Evolutionary conservation across 1,140 invertebrate genomes (phyloP), one percentile per base, ranked within the genome.

Genomic region (Scaptomyza graminum): DNA sequence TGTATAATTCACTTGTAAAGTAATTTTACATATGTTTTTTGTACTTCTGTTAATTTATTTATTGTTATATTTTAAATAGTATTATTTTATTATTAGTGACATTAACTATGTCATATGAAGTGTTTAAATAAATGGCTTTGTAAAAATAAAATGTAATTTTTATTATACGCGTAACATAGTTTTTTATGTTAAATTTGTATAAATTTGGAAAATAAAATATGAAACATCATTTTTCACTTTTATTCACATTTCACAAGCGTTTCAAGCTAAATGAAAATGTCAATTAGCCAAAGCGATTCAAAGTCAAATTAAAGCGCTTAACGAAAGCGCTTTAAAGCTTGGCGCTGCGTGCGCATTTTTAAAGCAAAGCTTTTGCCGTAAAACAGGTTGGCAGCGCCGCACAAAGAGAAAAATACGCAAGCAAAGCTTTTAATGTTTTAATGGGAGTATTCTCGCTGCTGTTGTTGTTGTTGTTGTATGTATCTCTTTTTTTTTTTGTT

Each of bases 391-490:
- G 69, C 69, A 73, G 69, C 69, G 8, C 69, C 15, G 15, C 16
- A 12, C 1, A 22, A 25, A 59, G 54, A 66, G 63, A 18, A 44
- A 22, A 7, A 4, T 47, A 34, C 31, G 60, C 49, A 54, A 47
- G 37, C 43, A 46, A 44, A 76, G 63, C 69, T 73, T 73, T 68
- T 44, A 5, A 44, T 59, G 37, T 61, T 31, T 67, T 66, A 67
- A 67, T 66, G 49, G 56, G 41, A 67, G 63, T 59, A 55, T 12
- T 15, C 15, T 28, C 15, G 28, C 28, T 22, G 18, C 31, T 76
- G 74, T 65, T 79, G 78, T 59, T 76, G 74, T 65, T 79, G 78
- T 59, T 59, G 31, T 41, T 46, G 16, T 46, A 4, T 57, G 13
- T 47, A 18, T 66, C 37, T 73, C 37, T 50, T 25, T 50, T 54